A percentile compares a stretch with the other conserved stretches of the same genome.
Conservation (phyloP, 2,888 invertebrate genomes). For the Saturnia pavonia region DNA sequence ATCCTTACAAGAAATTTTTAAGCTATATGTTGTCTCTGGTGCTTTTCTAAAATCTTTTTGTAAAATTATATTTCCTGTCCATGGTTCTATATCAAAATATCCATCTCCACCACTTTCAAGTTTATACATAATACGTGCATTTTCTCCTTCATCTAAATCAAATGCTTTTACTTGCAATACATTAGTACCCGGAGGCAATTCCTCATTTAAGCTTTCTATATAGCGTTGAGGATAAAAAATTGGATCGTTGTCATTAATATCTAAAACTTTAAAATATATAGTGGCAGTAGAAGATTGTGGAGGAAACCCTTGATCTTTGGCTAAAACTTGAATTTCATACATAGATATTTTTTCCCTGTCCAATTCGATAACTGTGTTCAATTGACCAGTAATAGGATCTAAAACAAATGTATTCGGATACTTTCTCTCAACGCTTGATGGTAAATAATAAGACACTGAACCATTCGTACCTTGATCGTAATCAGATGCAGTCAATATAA, state of each 20-base stretch:
- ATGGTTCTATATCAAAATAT: slow-evolving; percentile 89
- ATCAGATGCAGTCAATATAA: slow-evolving; percentile 92
- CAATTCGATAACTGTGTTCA: slow-evolving; percentile 88
- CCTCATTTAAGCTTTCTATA: slow-evolving; percentile 88
- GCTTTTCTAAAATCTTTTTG: slow-evolving; percentile 84
- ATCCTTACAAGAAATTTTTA: slow-evolving; percentile 91
- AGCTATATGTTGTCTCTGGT: slow-evolving; percentile 85
- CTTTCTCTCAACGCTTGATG: slow-evolving; percentile 88
- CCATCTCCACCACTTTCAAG: slow-evolving; percentile 91
- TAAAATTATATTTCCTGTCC: slow-evolving; percentile 88
- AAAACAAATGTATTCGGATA: slow-evolving; percentile 93
- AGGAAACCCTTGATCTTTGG: slow-evolving; percentile 95
- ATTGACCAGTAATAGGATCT: slow-evolving; percentile 92
- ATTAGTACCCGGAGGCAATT: slow-evolving; percentile 83
- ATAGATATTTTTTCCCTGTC: slow-evolving; percentile 90
- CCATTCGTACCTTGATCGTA: slow-evolving; percentile 97
- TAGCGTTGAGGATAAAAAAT: slow-evolving; percentile 95
- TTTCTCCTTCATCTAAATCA: slow-evolving; percentile 94
- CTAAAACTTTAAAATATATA: slow-evolving; percentile 89
- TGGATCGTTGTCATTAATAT: slow-evolving; percentile 96
- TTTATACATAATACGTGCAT: slow-evolving; percentile 89
- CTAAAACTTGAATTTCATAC: slow-evolving; percentile 92
- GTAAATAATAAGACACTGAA: slow-evolving; percentile 91
- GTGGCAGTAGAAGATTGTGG: slow-evolving; percentile 95
- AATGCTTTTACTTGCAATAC: slow-evolving; percentile 89